Conservation (phyloP, 2,113 vertebrate genomes). For the Pandion haliaetus region DNA sequence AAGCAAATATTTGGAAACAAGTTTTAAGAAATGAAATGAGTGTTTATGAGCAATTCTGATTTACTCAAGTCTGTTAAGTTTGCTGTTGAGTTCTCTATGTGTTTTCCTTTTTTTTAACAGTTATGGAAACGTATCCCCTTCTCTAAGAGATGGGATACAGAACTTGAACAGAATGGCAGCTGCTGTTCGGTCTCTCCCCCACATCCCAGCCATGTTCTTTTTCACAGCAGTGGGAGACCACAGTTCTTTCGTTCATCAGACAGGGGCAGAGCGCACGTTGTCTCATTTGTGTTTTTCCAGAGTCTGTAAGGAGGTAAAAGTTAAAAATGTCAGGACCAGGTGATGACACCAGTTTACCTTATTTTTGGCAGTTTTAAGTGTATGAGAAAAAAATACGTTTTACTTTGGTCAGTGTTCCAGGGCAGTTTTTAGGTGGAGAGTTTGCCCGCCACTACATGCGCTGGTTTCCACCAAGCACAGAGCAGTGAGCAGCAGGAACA, state of each 20-base stretch:
- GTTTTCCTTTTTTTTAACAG: not conserved
- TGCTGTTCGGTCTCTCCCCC: not conserved
- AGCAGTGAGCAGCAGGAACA: not conserved
- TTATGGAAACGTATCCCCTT: not conserved
- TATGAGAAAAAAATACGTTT: not conserved
- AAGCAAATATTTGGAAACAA: not conserved
- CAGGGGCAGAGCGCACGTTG: not conserved
- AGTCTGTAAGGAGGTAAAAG: not conserved
- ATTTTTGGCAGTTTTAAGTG: slow-evolving; percentile 30
- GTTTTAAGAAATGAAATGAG: not conserved
- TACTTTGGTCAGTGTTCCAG: not conserved
- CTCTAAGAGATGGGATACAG: not conserved
- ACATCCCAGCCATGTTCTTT: not conserved
- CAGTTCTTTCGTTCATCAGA: not conserved
- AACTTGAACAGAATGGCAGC: not conserved
- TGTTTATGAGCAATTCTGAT: not conserved
- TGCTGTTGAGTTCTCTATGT: not conserved
- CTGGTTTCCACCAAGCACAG: not conserved
- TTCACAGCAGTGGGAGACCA: not conserved
- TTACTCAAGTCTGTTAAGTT: not conserved
- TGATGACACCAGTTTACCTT: slow-evolving; percentile 75
- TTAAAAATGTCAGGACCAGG: slow-evolving; percentile 60
- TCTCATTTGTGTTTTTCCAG: not conserved
- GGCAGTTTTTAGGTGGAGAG: not conserved
- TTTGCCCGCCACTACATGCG: not conserved